These are phyloP conservation scores for Cottoperca gobio DNA, from an alignment of 2,797 vertebrate species.

Conservation along the genomic window DNA sequence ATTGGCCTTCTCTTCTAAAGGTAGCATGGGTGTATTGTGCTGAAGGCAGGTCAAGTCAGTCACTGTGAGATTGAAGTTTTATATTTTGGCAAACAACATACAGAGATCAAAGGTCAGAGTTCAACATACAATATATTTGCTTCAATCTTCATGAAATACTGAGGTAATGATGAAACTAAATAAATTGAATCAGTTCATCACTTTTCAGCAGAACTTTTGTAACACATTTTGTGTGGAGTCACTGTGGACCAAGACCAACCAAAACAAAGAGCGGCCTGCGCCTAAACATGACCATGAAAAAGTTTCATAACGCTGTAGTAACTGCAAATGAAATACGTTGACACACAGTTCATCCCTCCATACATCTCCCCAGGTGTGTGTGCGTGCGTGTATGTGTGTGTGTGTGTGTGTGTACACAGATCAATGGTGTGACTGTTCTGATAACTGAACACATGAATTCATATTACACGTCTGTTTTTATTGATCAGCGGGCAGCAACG, in stretches of 20 bases:
- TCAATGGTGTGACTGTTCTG: conserved; percentile 72
- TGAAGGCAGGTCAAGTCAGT: neutral
- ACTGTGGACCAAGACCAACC: too few relatives aligned
- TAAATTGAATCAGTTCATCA: neutral
- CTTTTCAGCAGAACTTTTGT: neutral
- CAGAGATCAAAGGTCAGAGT: conserved; percentile 1
- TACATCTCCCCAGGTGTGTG: neutral
- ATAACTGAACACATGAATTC: conserved; percentile 77
- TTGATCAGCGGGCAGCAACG: conserved; percentile 16
- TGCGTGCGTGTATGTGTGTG: neutral
- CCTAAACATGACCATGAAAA: too few relatives aligned
- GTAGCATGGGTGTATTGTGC: neutral
- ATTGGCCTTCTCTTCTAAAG: neutral
- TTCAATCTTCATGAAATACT: neutral
- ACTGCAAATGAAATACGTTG: neutral
- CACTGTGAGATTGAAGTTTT: neutral
- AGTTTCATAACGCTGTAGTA: too few relatives aligned
- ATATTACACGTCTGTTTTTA: conserved; percentile 58
- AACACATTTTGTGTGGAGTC: too few relatives aligned
- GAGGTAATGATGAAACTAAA: neutral
- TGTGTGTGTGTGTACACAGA: conserved; percentile 55
- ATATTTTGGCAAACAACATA: neutral
- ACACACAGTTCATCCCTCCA: neutral
- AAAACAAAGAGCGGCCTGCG: too few relatives aligned
- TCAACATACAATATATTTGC: neutral